Conservation (phyloP, 2,888 invertebrate species). For the Parapristionchus giblindavisi region DNA sequence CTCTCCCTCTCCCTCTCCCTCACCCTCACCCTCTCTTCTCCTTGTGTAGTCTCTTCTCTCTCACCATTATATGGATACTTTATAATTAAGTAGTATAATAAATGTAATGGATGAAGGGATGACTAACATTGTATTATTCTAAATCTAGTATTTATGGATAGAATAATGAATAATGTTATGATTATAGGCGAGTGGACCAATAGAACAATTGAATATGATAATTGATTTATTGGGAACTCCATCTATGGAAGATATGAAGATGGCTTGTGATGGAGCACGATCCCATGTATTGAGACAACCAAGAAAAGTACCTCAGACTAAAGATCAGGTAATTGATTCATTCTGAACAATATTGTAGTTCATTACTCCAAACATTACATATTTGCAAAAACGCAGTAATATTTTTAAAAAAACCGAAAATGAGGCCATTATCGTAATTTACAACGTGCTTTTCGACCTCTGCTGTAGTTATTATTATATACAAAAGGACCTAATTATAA, state of each 20-base stretch:
- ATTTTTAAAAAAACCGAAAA: too few relatives aligned
- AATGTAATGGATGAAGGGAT: too few relatives aligned
- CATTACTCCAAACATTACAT: too few relatives aligned
- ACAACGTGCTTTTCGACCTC: too few relatives aligned
- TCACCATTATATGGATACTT: too few relatives aligned
- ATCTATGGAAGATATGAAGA: conserved; percentile 91
- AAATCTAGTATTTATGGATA: conserved; percentile 1
- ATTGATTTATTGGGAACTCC: conserved; percentile 97
- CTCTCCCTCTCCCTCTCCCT: not conserved
- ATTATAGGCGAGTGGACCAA: conserved; percentile 86
- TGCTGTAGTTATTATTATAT: too few relatives aligned
- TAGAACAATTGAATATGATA: conserved; percentile 96
- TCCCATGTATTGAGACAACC: conserved; percentile 78
- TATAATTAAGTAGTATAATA: too few relatives aligned
- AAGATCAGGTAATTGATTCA: not conserved
- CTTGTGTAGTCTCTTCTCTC: not conserved
- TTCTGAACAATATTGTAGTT: not conserved
- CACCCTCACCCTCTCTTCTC: not conserved
- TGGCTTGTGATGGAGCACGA: conserved; percentile 93
- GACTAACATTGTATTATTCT: too few relatives aligned
- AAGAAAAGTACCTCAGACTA: not conserved
- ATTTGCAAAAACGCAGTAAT: too few relatives aligned
- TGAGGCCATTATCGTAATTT: too few relatives aligned
- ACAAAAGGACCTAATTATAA: too few relatives aligned
- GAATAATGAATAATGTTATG: not conserved